phyloP scores from a whole-genome alignment of 2,113 vertebrate genomes.

The Dolichallabes microphthalmus region DNA sequence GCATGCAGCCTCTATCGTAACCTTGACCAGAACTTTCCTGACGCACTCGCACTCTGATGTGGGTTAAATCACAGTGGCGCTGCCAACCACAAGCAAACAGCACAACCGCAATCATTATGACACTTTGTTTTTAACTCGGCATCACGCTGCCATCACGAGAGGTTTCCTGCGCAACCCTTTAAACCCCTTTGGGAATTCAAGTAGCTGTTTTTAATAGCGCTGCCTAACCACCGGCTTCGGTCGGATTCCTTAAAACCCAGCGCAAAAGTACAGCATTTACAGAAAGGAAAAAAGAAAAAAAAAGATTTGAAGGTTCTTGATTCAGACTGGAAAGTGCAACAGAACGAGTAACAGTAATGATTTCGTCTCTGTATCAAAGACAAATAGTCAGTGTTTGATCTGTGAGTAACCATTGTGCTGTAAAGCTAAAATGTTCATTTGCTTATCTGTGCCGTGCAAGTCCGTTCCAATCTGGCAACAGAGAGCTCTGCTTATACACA shows the following conservation, averaged over 20 bases:
- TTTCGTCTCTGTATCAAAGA: constrained; percentile 2
- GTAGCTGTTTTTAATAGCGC: constrained; percentile 8
- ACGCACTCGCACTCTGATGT: constrained; percentile 7
- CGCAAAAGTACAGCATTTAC: background rate
- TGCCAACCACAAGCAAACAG: constrained; percentile 15
- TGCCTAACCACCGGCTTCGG: background rate
- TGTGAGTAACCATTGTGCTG: background rate
- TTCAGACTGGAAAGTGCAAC: background rate
- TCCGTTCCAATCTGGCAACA: background rate
- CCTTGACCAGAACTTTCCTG: constrained; percentile 11
- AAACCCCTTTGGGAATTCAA: constrained; percentile 1
- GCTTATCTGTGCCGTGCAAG: constrained; percentile 5
- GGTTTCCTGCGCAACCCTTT: background rate
- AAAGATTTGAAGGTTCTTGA: background rate
- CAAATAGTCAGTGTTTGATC: constrained; percentile 36
- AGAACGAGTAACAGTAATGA: constrained; percentile 11
- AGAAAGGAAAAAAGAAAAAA: background rate
- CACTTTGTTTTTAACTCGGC: background rate
- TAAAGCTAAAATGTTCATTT: background rate
- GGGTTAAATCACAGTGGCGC: constrained; percentile 2
- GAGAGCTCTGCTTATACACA: background rate
- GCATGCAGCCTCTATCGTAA: background rate
- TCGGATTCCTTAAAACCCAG: background rate
- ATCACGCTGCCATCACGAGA: constrained; percentile 10
- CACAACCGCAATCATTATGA: too few relatives aligned